These are phyloP conservation scores for Tinea pellionella DNA, from an alignment of 2,888 invertebrate genomes.

Conservation along the genomic window DNA sequence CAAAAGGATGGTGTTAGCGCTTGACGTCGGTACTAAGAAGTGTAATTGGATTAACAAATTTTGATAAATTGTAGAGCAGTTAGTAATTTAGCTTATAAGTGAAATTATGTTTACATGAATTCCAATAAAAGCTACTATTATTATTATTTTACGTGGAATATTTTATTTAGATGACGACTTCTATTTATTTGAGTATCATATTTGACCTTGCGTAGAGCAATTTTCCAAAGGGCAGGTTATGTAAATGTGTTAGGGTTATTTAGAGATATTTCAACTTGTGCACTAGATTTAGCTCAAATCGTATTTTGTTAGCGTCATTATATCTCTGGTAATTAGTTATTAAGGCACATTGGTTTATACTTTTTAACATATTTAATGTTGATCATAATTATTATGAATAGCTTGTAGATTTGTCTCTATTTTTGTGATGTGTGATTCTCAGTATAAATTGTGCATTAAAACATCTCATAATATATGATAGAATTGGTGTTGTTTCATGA, in stretches of 20 bases:
- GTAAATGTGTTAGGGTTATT: background rate
- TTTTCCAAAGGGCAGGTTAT: background rate
- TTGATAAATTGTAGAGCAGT: conserved; percentile 40
- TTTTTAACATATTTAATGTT: background rate
- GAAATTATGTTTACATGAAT: background rate
- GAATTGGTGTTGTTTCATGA: background rate
- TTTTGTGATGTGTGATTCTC: conserved; percentile 7
- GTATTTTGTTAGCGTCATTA: too few species aligned
- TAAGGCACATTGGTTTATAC: background rate
- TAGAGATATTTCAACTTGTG: background rate
- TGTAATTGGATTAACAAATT: background rate
- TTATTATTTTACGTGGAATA: background rate
- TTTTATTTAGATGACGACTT: background rate
- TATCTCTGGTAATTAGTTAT: background rate
- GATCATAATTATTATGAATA: background rate
- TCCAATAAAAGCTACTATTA: background rate
- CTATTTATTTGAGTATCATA: background rate
- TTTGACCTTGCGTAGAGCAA: background rate
- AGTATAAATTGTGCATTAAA: background rate
- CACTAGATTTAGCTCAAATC: background rate
- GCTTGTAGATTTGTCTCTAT: background rate
- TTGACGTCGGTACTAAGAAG: too few species aligned
- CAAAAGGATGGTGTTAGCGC: too few species aligned
- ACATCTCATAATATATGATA: background rate
- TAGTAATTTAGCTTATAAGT: conserved; percentile 31